Evolutionary conservation across 2,888 invertebrate genomes (phyloP).

Genomic region (Lissonota sp.): DNA sequence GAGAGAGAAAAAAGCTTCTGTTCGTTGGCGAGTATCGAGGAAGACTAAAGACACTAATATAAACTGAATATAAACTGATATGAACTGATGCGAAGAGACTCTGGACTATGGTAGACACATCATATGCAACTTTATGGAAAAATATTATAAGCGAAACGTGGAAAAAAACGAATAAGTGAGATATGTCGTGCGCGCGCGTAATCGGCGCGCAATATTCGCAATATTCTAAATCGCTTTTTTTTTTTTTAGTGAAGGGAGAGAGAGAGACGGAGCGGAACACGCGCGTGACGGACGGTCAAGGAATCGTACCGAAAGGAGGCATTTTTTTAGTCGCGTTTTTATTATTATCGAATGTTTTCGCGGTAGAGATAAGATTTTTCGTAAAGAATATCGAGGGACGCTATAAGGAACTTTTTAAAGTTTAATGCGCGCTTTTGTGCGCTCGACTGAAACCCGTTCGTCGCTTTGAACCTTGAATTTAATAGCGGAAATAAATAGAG

Average conservation of each 20-base stretch:
- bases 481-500: constrained; percentile 55
- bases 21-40: constrained; percentile 38
- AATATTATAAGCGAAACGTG: constrained; percentile 31
- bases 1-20: not conserved
- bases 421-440: constrained; percentile 57
- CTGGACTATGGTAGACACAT: constrained; percentile 5
- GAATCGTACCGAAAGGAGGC: constrained; percentile 24
- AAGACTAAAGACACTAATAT: constrained; percentile 40
- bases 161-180: constrained; percentile 25
- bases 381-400: not conserved
- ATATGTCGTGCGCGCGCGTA: constrained; percentile 16
- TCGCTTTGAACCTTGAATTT: constrained; percentile 55
- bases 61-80: no score
- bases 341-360: not conserved
- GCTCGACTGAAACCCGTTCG: constrained; percentile 49
- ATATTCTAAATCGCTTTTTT: no score
- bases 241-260: constrained; percentile 30
- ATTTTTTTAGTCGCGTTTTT: constrained; percentile 15
- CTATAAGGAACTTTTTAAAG: constrained; percentile 42
- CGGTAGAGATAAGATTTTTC: no score
- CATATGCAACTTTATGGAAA: constrained; percentile 1
- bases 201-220: constrained; percentile 27
- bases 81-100: not conserved
- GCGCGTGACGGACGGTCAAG: not conserved
- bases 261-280: constrained; percentile 12